These are phyloP conservation scores for Sinelater perroti DNA, from an alignment of 2,888 invertebrate species.

Conservation along the genomic window DNA sequence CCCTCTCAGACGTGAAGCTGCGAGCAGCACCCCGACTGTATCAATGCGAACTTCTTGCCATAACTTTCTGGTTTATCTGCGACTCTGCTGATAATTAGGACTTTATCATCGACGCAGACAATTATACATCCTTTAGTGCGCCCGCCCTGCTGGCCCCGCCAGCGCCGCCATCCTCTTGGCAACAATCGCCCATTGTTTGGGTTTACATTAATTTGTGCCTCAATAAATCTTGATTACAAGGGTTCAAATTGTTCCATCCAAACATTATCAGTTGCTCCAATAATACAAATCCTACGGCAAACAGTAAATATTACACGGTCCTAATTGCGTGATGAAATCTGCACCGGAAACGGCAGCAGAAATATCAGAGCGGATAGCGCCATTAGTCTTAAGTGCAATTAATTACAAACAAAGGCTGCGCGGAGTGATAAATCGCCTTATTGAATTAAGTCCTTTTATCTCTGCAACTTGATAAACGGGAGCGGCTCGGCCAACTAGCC, in stretches of 20 bases:
- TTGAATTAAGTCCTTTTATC: slow-evolving; percentile 4
- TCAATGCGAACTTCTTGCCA: slow-evolving; percentile 14
- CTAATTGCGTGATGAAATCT: slow-evolving; percentile 15
- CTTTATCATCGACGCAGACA: slow-evolving; percentile 34
- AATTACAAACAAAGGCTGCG: slow-evolving; percentile 2
- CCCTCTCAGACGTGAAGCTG: slow-evolving; percentile 1
- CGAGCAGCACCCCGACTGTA: slow-evolving; percentile 11
- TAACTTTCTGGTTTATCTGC: slow-evolving; percentile 29
- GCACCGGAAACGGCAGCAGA: slow-evolving; percentile 1
- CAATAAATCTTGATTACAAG: slow-evolving; percentile 35
- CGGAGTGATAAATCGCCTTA: slow-evolving; percentile 1
- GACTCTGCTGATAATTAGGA: slow-evolving; percentile 28
- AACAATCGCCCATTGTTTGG: slow-evolving; percentile 35
- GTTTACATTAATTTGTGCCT: slow-evolving; percentile 35
- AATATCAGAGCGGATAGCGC: not conserved
- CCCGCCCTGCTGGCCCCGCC: slow-evolving; percentile 22
- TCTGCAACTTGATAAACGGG: slow-evolving; percentile 4
- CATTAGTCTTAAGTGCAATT: slow-evolving; percentile 5
- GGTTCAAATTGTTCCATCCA: slow-evolving; percentile 31
- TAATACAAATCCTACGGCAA: slow-evolving; percentile 28
- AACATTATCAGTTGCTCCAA: slow-evolving; percentile 30
- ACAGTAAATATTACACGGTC: slow-evolving; percentile 21
- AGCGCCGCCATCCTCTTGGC: slow-evolving; percentile 27
- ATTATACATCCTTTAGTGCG: slow-evolving; percentile 32
- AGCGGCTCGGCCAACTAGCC: slow-evolving; percentile 1